Evolutionary conservation across 2,888 invertebrate genomes (phyloP).

Genomic region (Saturnia japonica): DNA sequence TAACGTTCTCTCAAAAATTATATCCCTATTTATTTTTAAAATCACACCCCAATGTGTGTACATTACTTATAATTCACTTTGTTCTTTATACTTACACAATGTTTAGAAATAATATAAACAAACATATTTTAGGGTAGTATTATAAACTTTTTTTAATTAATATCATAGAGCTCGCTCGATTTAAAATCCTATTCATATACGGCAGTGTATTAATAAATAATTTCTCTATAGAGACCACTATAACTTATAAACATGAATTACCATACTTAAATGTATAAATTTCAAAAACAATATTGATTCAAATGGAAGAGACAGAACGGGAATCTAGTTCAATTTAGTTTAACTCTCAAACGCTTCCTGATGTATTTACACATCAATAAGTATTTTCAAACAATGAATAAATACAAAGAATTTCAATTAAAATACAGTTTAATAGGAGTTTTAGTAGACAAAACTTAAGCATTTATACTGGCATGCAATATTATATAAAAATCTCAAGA

Average conservation of each 20-base stretch:
- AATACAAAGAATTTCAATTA: no score
- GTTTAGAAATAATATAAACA: not conserved
- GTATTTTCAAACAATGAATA: no score
- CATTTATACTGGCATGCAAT: no score
- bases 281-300: not conserved
- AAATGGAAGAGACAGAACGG: no score
- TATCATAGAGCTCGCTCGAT: not conserved
- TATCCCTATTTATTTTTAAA: not conserved
- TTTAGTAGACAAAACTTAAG: no score
- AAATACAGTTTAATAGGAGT: no score
- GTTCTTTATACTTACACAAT: not conserved
- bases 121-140: not conserved
- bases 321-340: no score
- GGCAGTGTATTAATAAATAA: not conserved
- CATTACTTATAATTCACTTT: not conserved
- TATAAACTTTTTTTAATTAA: not conserved
- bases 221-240: not conserved
- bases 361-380: no score
- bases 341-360: no score
- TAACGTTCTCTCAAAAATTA: not conserved
- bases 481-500: no score
- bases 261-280: not conserved
- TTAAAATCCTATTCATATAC: not conserved
- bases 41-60: not conserved
- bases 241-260: not conserved